Conservation (phyloP, 2,113 vertebrate species). For the Triplophysa tibetana region DNA sequence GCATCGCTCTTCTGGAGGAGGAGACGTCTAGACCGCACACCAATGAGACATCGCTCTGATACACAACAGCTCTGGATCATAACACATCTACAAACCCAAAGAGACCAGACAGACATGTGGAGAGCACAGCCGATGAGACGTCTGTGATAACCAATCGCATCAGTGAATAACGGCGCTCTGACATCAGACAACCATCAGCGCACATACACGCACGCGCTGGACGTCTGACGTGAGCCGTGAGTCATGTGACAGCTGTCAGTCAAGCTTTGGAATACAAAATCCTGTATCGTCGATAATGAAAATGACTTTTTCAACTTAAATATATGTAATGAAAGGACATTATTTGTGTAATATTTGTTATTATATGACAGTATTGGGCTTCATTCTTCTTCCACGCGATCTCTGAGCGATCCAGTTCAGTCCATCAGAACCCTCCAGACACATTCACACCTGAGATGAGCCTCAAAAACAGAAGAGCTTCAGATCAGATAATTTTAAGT, state of each 20-base stretch:
- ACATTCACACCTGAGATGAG: too few relatives aligned
- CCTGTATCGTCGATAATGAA: neutral
- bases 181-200: constrained; percentile 8
- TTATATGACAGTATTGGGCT: neutral
- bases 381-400: neutral
- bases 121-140: neutral
- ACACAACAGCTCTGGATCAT: neutral
- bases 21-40: constrained; percentile 84
- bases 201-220: neutral
- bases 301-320: neutral
- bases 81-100: neutral
- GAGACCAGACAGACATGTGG: neutral
- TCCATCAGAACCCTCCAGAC: neutral
- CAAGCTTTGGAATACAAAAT: neutral
- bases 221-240: neutral
- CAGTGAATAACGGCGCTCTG: neutral
- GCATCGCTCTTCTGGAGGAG: constrained; percentile 85
- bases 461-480: too few relatives aligned
- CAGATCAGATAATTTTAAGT: too few relatives aligned
- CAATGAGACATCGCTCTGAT: constrained; percentile 87
- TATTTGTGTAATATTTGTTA: neutral
- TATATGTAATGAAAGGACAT: neutral
- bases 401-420: neutral
- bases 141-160: neutral
- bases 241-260: neutral